These are phyloP conservation scores for Alviniconcha strummeri DNA, from an alignment of 2,888 invertebrate genomes.

Conservation along the genomic window DNA sequence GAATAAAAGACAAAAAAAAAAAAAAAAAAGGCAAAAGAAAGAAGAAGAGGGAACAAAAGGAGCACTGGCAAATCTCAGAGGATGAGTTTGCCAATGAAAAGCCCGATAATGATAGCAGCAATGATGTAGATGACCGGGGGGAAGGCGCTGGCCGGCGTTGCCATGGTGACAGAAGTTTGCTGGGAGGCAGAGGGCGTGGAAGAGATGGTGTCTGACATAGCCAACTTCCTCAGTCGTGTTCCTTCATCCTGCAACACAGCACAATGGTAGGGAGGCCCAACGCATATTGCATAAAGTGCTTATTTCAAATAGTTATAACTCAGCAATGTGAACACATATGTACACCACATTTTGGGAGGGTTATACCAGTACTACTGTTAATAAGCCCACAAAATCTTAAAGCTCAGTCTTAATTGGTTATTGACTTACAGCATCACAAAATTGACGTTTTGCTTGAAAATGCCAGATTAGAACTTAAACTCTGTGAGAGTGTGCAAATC, in stretches of 20 bases:
- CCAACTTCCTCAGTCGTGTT: conserved; percentile 67
- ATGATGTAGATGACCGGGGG: conserved; percentile 59
- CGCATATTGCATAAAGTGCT: no score
- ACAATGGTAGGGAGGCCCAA: no score
- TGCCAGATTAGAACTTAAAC: no score
- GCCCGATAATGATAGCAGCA: conserved; percentile 59
- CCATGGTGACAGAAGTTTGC: conserved; percentile 75
- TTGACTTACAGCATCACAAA: no score
- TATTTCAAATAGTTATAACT: no score
- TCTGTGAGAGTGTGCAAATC: no score
- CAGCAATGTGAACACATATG: no score
- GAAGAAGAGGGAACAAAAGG: neutral
- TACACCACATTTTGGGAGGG: no score
- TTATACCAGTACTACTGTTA: no score
- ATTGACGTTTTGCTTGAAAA: no score
- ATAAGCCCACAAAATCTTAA: no score
- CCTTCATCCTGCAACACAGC: conserved; percentile 63
- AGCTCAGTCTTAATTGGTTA: no score
- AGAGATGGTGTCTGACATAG: conserved; percentile 66
- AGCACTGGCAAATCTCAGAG: conserved; percentile 43
- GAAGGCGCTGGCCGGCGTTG: conserved; percentile 71
- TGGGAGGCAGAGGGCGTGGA: conserved; percentile 52
- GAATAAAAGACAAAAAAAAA: neutral
- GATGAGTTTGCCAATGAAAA: conserved; percentile 62
- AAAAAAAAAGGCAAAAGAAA: neutral